phyloP scores from a whole-genome alignment of 2,113 vertebrate species.

The Alouatta palliata region DNA sequence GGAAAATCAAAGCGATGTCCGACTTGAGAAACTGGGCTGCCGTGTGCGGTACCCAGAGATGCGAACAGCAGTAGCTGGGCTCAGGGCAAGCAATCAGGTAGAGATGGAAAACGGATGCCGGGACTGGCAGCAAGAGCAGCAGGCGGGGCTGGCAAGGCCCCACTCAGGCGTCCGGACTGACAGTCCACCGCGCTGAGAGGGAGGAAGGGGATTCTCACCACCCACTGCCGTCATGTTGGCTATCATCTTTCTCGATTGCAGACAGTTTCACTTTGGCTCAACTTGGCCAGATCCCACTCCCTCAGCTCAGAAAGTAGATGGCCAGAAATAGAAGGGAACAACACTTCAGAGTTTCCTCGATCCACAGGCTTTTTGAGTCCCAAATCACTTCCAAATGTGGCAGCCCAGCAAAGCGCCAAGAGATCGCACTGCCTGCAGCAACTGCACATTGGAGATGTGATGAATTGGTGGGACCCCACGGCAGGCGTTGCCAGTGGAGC shows the following conservation, averaged over 20 bases:
- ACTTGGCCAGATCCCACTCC: constrained; percentile 16
- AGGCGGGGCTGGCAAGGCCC: not conserved
- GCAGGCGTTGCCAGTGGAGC: not conserved
- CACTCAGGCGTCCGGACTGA: not conserved
- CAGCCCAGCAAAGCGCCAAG: not conserved
- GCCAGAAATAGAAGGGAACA: constrained; percentile 51
- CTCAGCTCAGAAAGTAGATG: constrained; percentile 47
- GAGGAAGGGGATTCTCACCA: not conserved
- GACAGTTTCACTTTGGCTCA: not conserved
- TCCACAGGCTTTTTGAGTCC: constrained; percentile 30
- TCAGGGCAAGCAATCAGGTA: not conserved
- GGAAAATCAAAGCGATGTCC: not conserved
- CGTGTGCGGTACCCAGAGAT: not conserved
- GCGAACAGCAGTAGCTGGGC: rapidly evolving
- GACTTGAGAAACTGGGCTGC: not conserved
- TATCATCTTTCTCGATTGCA: constrained; percentile 44
- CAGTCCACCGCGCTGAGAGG: not conserved
- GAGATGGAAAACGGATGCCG: not conserved
- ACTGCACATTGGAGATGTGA: not conserved
- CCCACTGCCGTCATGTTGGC: not conserved
- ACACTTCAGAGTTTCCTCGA: not conserved
- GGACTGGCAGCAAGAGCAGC: not conserved
- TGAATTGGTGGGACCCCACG: not conserved
- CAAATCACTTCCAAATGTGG: constrained; percentile 77
- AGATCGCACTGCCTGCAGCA: constrained; percentile 8